phyloP scores from a whole-genome alignment of 2,888 invertebrate species.

The Deroplatys truncata region DNA sequence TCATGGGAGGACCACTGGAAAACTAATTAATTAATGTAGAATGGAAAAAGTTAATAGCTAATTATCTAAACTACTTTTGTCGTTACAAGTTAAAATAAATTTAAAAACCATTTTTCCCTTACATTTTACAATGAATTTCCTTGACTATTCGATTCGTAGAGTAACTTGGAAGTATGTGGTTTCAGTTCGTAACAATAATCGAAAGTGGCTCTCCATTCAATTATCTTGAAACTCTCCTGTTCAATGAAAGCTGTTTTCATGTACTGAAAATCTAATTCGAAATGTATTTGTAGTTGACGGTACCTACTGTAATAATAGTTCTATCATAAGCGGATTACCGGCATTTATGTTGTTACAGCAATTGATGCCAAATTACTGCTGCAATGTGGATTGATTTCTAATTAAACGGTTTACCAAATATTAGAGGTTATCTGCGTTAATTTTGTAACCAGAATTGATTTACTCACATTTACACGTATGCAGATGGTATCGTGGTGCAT shows the following conservation, averaged over 20 bases:
- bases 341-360: background rate
- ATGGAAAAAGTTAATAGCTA: no score
- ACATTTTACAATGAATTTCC: no score
- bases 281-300: background rate
- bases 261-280: background rate
- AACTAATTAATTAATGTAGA: no score
- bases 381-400: background rate
- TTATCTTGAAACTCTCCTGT: background rate
- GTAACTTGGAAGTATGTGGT: no score
- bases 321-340: background rate
- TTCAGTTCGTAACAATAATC: no score
- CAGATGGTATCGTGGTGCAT: background rate
- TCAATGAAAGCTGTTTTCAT: background rate
- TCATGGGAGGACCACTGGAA: no score
- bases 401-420: background rate
- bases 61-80: no score
- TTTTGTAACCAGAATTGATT: background rate
- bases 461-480: background rate
- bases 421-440: background rate
- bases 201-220: no score
- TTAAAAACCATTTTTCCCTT: no score
- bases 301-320: background rate
- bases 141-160: no score
- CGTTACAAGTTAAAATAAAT: no score
- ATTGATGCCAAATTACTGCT: background rate